These are phyloP conservation scores for Porites lobata DNA, from an alignment of 92 coral and sea anemone species.

Conservation along the genomic window DNA sequence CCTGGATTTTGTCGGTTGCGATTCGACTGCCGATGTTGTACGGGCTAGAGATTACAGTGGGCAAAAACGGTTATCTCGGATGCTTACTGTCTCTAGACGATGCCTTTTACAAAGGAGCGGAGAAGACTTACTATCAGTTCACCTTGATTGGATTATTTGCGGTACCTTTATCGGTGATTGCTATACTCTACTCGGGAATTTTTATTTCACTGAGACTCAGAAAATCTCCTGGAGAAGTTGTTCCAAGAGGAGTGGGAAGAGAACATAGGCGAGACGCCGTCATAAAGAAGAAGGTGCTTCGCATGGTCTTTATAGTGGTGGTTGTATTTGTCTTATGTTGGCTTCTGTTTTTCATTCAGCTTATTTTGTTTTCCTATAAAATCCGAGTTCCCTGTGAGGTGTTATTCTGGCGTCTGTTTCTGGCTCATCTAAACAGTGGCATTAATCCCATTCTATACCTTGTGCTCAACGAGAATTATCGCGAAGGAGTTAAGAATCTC, in stretches of 20 bases:
- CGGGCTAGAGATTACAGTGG: slow-evolving; percentile 38
- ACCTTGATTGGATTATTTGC: slow-evolving; percentile 74
- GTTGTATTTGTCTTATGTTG: slow-evolving; percentile 78
- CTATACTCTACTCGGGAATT: slow-evolving; percentile 75
- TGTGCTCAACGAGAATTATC: slow-evolving; percentile 70
- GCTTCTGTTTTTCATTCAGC: slow-evolving; percentile 76
- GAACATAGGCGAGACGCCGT: slow-evolving; percentile 55
- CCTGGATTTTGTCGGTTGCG: slow-evolving; percentile 65
- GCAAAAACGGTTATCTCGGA: slow-evolving; percentile 35
- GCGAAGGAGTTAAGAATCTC: slow-evolving; percentile 53
- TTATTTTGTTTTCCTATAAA: slow-evolving; percentile 72
- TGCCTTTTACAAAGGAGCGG: slow-evolving; percentile 69
- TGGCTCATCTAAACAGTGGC: slow-evolving; percentile 82
- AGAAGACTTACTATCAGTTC: slow-evolving; percentile 68
- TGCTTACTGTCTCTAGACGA: slow-evolving; percentile 73
- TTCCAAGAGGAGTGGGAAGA: slow-evolving; percentile 13
- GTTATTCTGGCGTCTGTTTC: slow-evolving; percentile 55
- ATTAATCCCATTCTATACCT: slow-evolving; percentile 75
- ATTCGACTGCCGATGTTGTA: slow-evolving; percentile 76
- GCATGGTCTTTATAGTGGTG: slow-evolving; percentile 78
- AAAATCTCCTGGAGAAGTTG: slow-evolving; percentile 41
- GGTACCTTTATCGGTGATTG: slow-evolving; percentile 66
- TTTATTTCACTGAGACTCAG: slow-evolving; percentile 61
- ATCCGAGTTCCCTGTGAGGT: slow-evolving; percentile 68
- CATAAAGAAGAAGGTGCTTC: slow-evolving; percentile 70